Conservation (phyloP, 2,888 invertebrate species). For the Anoncus sp. region DNA sequence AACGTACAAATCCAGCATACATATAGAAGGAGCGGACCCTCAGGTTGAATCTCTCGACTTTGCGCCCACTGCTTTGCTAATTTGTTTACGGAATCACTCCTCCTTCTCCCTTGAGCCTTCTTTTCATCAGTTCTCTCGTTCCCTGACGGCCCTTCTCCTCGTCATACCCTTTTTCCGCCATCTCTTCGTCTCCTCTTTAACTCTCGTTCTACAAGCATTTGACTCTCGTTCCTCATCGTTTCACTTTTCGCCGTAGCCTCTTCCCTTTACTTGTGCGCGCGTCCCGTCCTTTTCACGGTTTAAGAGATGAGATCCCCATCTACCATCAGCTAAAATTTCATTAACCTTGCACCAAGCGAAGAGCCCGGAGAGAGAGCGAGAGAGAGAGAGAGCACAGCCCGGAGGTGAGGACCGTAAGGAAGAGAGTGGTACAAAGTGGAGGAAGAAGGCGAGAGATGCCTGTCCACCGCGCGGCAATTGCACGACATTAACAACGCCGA, state of each 20-base stretch:
- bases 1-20: neutral
- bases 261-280: neutral
- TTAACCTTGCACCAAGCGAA: slow-evolving; percentile 48
- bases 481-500: slow-evolving; percentile 59
- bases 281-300: slow-evolving; percentile 33
- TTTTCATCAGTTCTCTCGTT: slow-evolving; percentile 40
- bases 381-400: slow-evolving; percentile 8
- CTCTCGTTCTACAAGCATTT: slow-evolving; percentile 9
- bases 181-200: slow-evolving; percentile 11
- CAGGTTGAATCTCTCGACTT: slow-evolving; percentile 61
- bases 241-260: slow-evolving; percentile 33
- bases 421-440: slow-evolving; percentile 47
- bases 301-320: slow-evolving; percentile 33
- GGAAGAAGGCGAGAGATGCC: slow-evolving; percentile 43
- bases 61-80: slow-evolving; percentile 65
- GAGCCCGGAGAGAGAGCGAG: too few species aligned
- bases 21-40: neutral
- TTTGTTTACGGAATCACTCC: slow-evolving; percentile 72
- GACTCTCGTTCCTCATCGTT: slow-evolving; percentile 40
- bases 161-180: slow-evolving; percentile 9
- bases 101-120: slow-evolving; percentile 55
- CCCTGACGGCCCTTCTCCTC: slow-evolving; percentile 26
- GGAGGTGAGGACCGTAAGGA: slow-evolving; percentile 25
- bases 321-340: slow-evolving; percentile 55
- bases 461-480: slow-evolving; percentile 57